These are phyloP conservation scores for Actenoides hombroni DNA, from an alignment of 2,113 vertebrate genomes.

Conservation along the genomic window DNA sequence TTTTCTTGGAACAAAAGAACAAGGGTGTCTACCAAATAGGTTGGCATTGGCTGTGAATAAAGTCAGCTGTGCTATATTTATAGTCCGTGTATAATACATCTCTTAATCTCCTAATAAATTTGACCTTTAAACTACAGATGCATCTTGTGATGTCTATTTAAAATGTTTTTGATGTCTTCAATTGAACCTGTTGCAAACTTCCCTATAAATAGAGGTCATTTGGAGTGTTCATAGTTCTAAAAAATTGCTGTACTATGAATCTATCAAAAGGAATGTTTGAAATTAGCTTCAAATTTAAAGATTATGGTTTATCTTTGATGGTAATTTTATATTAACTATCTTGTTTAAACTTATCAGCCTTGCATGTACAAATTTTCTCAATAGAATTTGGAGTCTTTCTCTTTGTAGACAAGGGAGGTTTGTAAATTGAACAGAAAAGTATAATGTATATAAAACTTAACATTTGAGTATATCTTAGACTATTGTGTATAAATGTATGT, in stretches of 20 bases:
- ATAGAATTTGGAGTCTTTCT: not conserved
- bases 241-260: constrained; percentile 64
- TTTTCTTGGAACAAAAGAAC: constrained; percentile 99
- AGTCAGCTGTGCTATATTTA: constrained; percentile 86
- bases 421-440: not conserved
- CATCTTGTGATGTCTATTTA: constrained; percentile 76
- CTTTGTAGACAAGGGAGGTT: not conserved
- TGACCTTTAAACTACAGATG: constrained; percentile 77
- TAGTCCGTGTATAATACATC: constrained; percentile 73
- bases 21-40: constrained; percentile 92
- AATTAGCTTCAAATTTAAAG: constrained; percentile 63
- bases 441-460: not conserved
- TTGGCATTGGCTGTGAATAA: constrained; percentile 74
- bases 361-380: not conserved
- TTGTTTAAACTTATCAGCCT: not conserved
- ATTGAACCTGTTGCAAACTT: constrained; percentile 72
- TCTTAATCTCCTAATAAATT: constrained; percentile 84
- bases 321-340: constrained; percentile 38
- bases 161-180: constrained; percentile 77
- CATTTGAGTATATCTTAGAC: not conserved
- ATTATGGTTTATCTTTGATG: constrained; percentile 56
- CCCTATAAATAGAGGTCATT: constrained; percentile 70
- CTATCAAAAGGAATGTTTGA: constrained; percentile 60
- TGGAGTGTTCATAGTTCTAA: constrained; percentile 66
- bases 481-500: not conserved